A percentile compares a stretch with the other conserved stretches of the same genome.
These are phyloP conservation scores for Channa striata DNA, from an alignment of 2,797 vertebrate species.

Conservation along the genomic window DNA sequence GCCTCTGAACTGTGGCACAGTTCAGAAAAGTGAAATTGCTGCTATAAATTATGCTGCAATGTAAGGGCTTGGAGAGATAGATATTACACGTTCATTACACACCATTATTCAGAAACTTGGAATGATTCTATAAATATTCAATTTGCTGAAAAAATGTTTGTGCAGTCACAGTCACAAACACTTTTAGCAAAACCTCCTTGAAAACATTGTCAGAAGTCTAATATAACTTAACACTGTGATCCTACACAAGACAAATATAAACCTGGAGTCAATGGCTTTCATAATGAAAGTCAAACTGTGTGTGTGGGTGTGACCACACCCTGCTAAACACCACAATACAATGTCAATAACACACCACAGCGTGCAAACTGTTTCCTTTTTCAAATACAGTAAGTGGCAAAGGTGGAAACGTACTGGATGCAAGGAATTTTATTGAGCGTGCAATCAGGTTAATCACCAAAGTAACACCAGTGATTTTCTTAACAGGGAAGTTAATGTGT, in stretches of 20 bases:
- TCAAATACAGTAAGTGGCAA: not conserved
- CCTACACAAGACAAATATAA: not conserved
- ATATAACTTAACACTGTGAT: not conserved
- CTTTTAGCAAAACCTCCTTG: not conserved
- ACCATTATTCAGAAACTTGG: not conserved
- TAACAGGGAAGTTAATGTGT: slow-evolving; percentile 20
- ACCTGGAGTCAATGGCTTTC: not conserved
- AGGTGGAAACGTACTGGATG: not conserved
- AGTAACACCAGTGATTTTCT: slow-evolving; percentile 10
- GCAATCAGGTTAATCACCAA: slow-evolving; percentile 15
- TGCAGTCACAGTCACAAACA: not conserved
- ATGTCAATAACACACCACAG: not conserved
- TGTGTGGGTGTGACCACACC: not conserved
- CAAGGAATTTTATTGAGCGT: slow-evolving; percentile 9
- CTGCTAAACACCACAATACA: not conserved
- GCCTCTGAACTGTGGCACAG: not conserved
- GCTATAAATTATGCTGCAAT: not conserved
- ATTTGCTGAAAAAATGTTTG: not conserved
- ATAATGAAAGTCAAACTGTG: not conserved
- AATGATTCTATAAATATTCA: not conserved
- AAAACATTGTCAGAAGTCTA: no score
- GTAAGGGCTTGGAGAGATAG: not conserved
- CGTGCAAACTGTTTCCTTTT: slow-evolving; percentile 4
- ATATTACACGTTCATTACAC: not conserved
- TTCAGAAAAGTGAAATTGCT: not conserved